Percentiles rank a stretch among this genome's conserved stretches.
Evolutionary conservation across 2,888 invertebrate genomes (phyloP).

Genomic region (Clunio marinus): DNA sequence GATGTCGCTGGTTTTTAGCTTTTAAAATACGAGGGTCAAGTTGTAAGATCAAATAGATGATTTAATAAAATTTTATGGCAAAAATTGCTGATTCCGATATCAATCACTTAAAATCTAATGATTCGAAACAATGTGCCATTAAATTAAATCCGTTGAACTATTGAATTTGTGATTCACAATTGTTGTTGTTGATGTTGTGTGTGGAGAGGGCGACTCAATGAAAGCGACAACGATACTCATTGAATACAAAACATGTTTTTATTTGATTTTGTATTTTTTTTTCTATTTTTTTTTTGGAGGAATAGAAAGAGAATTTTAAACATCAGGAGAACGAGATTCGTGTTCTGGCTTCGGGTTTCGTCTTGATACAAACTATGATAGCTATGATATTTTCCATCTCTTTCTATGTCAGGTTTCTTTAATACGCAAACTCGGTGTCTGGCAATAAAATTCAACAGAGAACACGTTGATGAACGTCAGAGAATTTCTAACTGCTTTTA

Average conservation of each 20-base stretch:
- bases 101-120: conserved; percentile 24
- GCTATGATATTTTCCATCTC: neutral
- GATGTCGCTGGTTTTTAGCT: neutral
- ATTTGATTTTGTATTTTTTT: too few relatives aligned
- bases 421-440: conserved; percentile 11
- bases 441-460: too few relatives aligned
- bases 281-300: too few relatives aligned
- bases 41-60: neutral
- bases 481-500: too few relatives aligned
- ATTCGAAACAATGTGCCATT: conserved; percentile 4
- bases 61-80: conserved; percentile 14
- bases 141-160: conserved; percentile 1
- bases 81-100: conserved; percentile 21
- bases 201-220: too few relatives aligned
- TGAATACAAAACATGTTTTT: too few relatives aligned
- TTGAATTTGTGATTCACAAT: neutral
- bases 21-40: neutral
- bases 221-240: neutral
- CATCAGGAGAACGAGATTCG: neutral
- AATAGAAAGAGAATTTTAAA: neutral
- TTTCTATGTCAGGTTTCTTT: neutral
- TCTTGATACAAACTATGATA: conserved; percentile 1
- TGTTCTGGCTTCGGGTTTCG: too few relatives aligned
- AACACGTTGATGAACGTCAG: too few relatives aligned
- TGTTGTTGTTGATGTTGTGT: too few relatives aligned